Conservation (phyloP, 37 sponge, comb jelly and placozoan genomes). For the Amphimedon queenslandica region DNA sequence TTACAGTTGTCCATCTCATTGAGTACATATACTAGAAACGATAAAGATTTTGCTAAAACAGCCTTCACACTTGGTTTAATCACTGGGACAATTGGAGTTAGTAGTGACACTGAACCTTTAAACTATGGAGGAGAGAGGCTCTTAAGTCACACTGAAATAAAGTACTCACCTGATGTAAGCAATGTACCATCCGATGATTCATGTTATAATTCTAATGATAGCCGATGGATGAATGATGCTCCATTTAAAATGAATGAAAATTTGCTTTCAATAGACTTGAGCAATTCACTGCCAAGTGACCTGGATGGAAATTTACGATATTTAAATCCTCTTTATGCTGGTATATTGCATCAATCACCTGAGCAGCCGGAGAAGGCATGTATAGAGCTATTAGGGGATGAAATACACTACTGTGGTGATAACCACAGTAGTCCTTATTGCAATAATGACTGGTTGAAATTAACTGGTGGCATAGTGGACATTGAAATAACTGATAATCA, state of each 20-base stretch:
- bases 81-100: slow-evolving; percentile 32
- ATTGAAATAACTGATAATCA: background rate
- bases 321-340: slow-evolving; percentile 15
- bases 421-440: background rate
- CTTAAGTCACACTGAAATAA: background rate
- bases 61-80: slow-evolving; percentile 16
- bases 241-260: slow-evolving; percentile 19
- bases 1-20: slow-evolving; percentile 21
- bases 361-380: no score
- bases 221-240: slow-evolving; percentile 27
- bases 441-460: background rate
- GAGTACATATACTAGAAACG: slow-evolving; percentile 14
- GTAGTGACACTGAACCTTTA: slow-evolving; percentile 10
- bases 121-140: slow-evolving; percentile 27
- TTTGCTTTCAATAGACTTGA: slow-evolving; percentile 16
- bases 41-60: no score
- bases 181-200: background rate
- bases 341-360: background rate
- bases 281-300: slow-evolving; percentile 24
- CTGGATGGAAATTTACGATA: background rate
- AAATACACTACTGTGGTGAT: no score
- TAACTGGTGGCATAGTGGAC: slow-evolving; percentile 4
- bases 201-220: background rate
- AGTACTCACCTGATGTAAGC: background rate
- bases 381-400: no score